Evolutionary conservation across 2,888 invertebrate genomes (phyloP), one percentile per base, ranked within the genome.

Genomic region (Synergus itoensis): DNA sequence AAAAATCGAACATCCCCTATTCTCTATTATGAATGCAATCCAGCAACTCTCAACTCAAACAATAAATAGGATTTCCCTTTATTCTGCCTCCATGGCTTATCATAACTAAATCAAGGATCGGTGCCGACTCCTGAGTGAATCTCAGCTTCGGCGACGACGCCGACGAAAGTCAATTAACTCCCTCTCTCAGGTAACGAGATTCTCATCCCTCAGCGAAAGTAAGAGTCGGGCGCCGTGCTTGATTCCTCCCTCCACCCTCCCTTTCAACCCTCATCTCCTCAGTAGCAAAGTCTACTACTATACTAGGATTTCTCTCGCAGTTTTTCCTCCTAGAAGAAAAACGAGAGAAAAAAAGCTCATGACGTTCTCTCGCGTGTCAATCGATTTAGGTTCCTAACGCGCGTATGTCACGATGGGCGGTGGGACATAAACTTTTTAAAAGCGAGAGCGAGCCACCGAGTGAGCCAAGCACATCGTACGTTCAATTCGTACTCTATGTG

Each of bases 151-250:
- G 69, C 21, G 73, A 53, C 36, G 73, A 73, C 53, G 73, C 73
- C 53, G 73, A 73, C 73, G 73, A 73, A 73, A 73, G 73, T 73
- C 73, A 73, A 73, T 73, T 73, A 73, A 73, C 73, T 73, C 53
- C 67, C 67, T 67, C 41, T 73, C 73, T 73, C 73, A 73, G 73
- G 73, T 73, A 73, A 73, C 73, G 73, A 73, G 48, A 4, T 73
- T 73, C 73, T 73, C 73, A 73, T 73, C 73, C 73, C 73, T 36
- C 53, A 53, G 73, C 73, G 73, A 73, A 73, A 73, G 73, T 73
- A 73, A 73, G 73, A 73, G 73, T 73, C 36, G 53, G 21, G 21
- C 16, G n/a, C 36, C 28, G 28, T 36, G 53, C 28, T 73, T 28
- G 28, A 16, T 53, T 21, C 21, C 60, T 28, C 21, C 60, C 5